Evolutionary conservation across 1,140 invertebrate species (phyloP).

Genomic region (Stenopsyche tienmushanensis): DNA sequence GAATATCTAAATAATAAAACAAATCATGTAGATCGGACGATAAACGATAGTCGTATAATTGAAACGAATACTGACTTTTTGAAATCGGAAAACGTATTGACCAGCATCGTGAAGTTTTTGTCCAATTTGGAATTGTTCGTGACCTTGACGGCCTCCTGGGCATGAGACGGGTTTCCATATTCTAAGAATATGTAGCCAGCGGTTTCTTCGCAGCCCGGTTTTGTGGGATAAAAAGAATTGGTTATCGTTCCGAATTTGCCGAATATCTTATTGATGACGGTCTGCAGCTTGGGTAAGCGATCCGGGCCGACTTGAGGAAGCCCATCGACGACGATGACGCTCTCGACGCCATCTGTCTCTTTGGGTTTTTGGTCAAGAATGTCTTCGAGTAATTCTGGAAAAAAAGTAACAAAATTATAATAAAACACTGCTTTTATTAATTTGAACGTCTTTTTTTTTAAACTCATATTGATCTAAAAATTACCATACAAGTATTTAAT

Average conservation of each 20-base stretch:
- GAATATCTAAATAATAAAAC: constrained; percentile 67
- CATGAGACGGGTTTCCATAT: constrained; percentile 78
- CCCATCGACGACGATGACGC: constrained; percentile 94
- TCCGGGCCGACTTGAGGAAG: constrained; percentile 92
- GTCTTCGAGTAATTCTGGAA: constrained; percentile 86
- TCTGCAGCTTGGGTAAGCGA: constrained; percentile 89
- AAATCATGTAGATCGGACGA: not conserved
- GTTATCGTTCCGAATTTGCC: constrained; percentile 88
- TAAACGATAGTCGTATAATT: not conserved
- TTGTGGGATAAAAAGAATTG: constrained; percentile 86
- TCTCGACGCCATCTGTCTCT: constrained; percentile 93
- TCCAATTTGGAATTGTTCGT: constrained; percentile 95
- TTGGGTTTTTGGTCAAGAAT: constrained; percentile 84
- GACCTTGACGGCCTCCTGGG: constrained; percentile 81
- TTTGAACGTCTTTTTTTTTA: too few species aligned
- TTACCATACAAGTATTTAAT: too few species aligned
- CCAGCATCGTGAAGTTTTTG: constrained; percentile 92
- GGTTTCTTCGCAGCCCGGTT: constrained; percentile 76
- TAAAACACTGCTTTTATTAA: too few species aligned
- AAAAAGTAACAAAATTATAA: too few species aligned
- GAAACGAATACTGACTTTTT: constrained; percentile 69
- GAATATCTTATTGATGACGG: constrained; percentile 91
- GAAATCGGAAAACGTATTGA: constrained; percentile 96
- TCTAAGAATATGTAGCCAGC: constrained; percentile 96
- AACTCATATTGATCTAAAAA: too few species aligned